Conservation (phyloP, 2,797 vertebrate species). For the Avahi laniger region DNA sequence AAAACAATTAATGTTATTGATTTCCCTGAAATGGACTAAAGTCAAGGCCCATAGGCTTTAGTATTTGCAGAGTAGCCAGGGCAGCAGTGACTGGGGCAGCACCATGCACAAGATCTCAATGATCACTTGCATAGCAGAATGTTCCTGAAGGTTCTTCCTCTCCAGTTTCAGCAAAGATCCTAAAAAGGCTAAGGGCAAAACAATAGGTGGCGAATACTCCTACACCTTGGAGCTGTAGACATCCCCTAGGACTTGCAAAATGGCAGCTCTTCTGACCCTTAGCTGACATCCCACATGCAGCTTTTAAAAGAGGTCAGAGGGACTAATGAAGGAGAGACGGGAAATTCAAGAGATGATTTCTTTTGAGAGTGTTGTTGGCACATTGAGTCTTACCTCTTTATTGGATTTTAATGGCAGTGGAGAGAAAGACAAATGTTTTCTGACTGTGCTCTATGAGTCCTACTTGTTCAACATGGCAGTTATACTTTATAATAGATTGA, state of each 20-base stretch:
- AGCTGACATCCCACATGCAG: background rate
- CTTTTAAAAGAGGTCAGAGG: background rate
- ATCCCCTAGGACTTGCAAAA: background rate
- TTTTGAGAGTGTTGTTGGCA: background rate
- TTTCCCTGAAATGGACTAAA: background rate
- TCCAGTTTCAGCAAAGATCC: background rate
- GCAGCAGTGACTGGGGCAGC: background rate
- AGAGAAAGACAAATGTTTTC: background rate
- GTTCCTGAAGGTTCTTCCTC: background rate
- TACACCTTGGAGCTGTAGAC: background rate
- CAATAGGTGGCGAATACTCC: background rate
- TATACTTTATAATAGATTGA: background rate
- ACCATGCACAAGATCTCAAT: background rate
- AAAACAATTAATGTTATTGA: background rate
- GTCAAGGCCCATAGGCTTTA: background rate
- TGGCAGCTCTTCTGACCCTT: background rate
- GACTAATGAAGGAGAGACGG: background rate
- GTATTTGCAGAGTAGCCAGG: background rate
- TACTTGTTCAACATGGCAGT: background rate
- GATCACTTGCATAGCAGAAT: background rate
- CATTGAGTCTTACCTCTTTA: background rate
- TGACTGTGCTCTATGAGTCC: background rate
- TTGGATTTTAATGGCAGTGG: background rate
- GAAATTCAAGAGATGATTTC: background rate
- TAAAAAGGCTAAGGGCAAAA: background rate